Conservation (phyloP, 2,888 invertebrate species). For the Erpobdella octoculata region DNA sequence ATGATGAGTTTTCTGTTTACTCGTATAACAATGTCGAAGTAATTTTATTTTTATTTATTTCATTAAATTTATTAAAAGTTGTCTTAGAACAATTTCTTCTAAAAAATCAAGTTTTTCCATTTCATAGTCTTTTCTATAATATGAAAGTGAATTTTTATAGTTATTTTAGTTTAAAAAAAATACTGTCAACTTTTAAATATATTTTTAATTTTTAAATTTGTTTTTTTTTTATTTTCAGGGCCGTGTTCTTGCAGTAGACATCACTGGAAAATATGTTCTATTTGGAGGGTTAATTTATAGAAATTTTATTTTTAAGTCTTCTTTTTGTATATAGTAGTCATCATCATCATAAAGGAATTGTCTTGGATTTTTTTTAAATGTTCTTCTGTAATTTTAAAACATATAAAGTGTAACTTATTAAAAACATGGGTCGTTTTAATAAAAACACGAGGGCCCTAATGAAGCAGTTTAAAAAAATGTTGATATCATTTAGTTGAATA, state of each 20-base stretch:
- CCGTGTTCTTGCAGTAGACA: neutral
- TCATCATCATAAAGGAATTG: no score
- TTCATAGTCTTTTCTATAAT: no score
- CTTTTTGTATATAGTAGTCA: no score
- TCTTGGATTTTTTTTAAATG: no score
- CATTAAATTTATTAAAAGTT: neutral
- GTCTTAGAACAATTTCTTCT: no score
- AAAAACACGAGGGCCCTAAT: no score
- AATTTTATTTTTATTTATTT: neutral
- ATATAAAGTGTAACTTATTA: no score
- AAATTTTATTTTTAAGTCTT: no score
- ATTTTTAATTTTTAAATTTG: neutral
- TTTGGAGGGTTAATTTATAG: constrained; percentile 10
- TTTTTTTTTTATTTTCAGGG: neutral
- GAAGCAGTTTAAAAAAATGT: neutral
- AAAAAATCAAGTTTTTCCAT: no score
- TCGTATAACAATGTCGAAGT: neutral
- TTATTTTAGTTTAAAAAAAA: neutral
- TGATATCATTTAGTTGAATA: neutral
- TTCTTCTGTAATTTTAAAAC: no score
- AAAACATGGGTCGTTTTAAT: no score
- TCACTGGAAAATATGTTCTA: neutral
- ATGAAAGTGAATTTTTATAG: neutral
- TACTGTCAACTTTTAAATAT: neutral
- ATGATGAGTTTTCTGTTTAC: neutral